phyloP scores from a whole-genome alignment of 1,140 invertebrate species.

The Panagrolaimus sp. region DNA sequence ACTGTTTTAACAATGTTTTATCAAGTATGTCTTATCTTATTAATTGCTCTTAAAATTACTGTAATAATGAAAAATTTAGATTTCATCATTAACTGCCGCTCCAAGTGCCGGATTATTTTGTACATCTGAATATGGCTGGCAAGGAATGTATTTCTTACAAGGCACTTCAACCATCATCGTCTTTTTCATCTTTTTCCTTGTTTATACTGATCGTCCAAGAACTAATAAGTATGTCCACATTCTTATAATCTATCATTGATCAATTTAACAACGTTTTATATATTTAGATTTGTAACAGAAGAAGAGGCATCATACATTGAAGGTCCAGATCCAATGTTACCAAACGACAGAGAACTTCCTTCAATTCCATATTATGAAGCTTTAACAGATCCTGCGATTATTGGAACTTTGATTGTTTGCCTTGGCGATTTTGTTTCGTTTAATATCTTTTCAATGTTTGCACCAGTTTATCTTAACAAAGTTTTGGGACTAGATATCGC shows the following conservation, averaged over 20 bases:
- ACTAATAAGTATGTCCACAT: not conserved
- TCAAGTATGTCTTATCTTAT: no score
- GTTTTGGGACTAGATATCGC: slow-evolving; percentile 3
- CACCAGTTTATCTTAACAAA: slow-evolving; percentile 12
- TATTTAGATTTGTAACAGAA: not conserved
- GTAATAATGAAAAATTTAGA: not conserved
- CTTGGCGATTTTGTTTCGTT: slow-evolving; percentile 9
- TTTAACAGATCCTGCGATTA: not conserved
- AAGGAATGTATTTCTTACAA: not conserved
- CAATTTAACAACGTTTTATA: not conserved
- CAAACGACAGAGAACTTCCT: not conserved
- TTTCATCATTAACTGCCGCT: not conserved
- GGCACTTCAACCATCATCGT: not conserved
- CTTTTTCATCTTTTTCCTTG: not conserved
- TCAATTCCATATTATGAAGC: not conserved
- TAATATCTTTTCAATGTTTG: not conserved
- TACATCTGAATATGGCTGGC: not conserved
- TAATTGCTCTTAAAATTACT: no score
- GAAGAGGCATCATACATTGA: not conserved
- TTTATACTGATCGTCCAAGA: not conserved
- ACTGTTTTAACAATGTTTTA: not conserved
- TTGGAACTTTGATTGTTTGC: not conserved
- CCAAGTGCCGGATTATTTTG: not conserved
- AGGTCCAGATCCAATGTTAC: not conserved
- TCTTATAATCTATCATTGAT: not conserved